Conservation (phyloP, 1,140 invertebrate genomes). For the Eumeta japonica region DNA sequence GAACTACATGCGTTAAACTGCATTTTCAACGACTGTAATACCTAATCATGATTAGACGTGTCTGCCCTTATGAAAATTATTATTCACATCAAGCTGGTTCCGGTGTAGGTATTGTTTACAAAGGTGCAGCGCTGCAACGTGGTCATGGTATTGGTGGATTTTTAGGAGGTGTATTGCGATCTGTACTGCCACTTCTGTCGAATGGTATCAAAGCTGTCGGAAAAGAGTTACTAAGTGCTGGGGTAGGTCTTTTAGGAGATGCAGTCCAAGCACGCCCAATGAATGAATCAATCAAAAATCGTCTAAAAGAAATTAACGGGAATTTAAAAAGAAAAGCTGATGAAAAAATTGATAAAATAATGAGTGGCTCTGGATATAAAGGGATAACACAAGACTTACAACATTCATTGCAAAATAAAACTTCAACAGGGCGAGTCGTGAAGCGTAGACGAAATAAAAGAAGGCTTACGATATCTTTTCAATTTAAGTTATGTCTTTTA, state of each 20-base stretch:
- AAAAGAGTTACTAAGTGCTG: conserved; percentile 20
- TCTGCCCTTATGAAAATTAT: conserved; percentile 22
- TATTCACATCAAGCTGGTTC: conserved; percentile 21
- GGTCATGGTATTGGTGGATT: conserved; percentile 24
- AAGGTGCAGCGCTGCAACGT: conserved; percentile 9
- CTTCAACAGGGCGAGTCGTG: conserved; percentile 4
- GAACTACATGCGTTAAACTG: conserved; percentile 20
- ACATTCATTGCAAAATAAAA: conserved; percentile 3
- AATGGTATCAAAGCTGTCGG: conserved; percentile 21
- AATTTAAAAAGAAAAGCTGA: conserved; percentile 28
- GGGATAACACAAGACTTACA: conserved; percentile 9
- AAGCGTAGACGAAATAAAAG: conserved; percentile 3
- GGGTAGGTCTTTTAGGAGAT: conserved; percentile 18
- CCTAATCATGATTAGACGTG: conserved; percentile 3
- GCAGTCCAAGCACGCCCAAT: conserved; percentile 11
- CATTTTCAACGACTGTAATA: conserved; percentile 17
- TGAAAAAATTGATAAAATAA: conserved; percentile 13
- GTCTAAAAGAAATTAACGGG: conserved; percentile 14
- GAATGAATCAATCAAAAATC: conserved; percentile 16
- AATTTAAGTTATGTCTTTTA: conserved; percentile 16
- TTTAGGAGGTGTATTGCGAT: conserved; percentile 22
- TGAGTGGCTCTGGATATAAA: conserved; percentile 17
- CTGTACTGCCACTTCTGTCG: conserved; percentile 20
- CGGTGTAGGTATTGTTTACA: conserved; percentile 20
- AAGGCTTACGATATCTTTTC: conserved; percentile 4